Evolutionary conservation across 2,797 vertebrate species (phyloP), one percentile per base, ranked within the genome.

Genomic region (Scarus forsteni): DNA sequence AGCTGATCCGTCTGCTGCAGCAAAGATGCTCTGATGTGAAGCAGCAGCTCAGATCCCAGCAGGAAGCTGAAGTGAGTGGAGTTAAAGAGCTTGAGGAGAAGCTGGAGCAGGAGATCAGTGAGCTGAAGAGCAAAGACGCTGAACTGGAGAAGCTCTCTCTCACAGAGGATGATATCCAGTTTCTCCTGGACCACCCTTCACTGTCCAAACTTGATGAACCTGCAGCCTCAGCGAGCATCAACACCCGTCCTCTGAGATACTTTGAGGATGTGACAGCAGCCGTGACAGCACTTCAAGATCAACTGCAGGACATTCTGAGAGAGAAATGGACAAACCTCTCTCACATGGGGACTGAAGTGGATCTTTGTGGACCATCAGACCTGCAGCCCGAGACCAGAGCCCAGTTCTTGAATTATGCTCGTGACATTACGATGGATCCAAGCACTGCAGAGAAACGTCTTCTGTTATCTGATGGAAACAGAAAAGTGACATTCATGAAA

Each of bases 11-110:
- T 43, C 40, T 43, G 7, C 1, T 39, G 38, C 3, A 39, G 38
- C 7, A 39, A 39, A 7, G 38, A 10, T 7, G 38, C 38, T 39
- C 38, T 39, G 38, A 71, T 27, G 59, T 70, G 59, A 50, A 49
- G 44, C 52, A 62, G 39, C 59, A 49, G 51, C 18, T 63, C 52
- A 63, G 68, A 71, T 71, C 60, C 44, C 15, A 71, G 45, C 60
- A 71, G 60, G 5, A 34, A 15, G 9, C 38, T 39, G 38, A 39
- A 39, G 38, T 39, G 38, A 39, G 38, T 7, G 8, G 38, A 39
- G 38, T 39, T 10, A 39, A 39, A 39, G 38, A 39, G 38, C 38
- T 39, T 10, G 3, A 39, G 38, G 38, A 39, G 38, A 39, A 39
- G 38, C 7, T 39, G 38, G 38, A 39, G 38, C 7, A 39, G 38